Evolutionary conservation across 2,888 invertebrate species (phyloP).

Genomic region (Aphidoletes aphidimyza): DNA sequence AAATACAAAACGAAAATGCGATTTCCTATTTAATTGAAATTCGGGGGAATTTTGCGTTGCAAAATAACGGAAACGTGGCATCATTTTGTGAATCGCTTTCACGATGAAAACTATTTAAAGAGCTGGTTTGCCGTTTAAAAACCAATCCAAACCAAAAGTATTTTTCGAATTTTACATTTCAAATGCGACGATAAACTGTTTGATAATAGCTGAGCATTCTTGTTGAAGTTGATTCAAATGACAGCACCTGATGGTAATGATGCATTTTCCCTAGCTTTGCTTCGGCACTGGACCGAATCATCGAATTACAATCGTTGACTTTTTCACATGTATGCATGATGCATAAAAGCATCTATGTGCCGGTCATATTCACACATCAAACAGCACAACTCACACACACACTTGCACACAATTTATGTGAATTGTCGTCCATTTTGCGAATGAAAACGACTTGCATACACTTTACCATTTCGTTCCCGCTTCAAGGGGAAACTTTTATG

Average conservation of each 20-base stretch:
- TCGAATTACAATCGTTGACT: not conserved
- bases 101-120: too few relatives aligned
- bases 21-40: not conserved
- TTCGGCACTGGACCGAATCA: not conserved
- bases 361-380: slow-evolving; percentile 45
- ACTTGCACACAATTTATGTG: slow-evolving; percentile 27
- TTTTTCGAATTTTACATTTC: too few relatives aligned
- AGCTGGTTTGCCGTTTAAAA: too few relatives aligned
- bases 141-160: too few relatives aligned
- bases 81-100: too few relatives aligned
- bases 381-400: too few relatives aligned
- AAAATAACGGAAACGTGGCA: not conserved
- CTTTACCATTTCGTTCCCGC: not conserved
- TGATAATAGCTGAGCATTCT: too few relatives aligned
- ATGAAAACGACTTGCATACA: slow-evolving; percentile 5
- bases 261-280: not conserved
- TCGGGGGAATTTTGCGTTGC: not conserved
- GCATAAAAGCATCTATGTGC: not conserved
- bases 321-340: not conserved
- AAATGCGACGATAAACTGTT: too few relatives aligned
- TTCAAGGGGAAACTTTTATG: slow-evolving; percentile 40
- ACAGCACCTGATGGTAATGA: not conserved
- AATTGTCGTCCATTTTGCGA: slow-evolving; percentile 32
- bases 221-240: not conserved
- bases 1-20: not conserved